Percentiles rank a stretch among this genome's conserved stretches.
Evolutionary conservation across 2,888 invertebrate genomes (phyloP).

Genomic region (Tetropium fuscum): DNA sequence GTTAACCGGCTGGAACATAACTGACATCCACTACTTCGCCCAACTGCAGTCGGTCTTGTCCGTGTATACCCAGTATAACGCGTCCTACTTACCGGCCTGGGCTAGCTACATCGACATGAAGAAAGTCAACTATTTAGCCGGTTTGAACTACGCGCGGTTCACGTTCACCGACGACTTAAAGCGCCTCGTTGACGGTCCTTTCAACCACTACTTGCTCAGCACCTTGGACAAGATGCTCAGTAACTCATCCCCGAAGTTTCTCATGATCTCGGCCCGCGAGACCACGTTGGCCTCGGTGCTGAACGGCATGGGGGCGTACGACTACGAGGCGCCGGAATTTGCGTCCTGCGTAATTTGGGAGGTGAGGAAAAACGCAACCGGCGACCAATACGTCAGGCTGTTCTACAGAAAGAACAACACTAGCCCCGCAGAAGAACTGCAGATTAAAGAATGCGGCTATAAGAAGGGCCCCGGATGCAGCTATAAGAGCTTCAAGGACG

Average conservation of each 20-base stretch:
- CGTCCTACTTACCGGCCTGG: not conserved
- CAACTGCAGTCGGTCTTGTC: not conserved
- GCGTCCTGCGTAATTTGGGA: conserved; percentile 77
- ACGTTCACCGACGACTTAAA: not conserved
- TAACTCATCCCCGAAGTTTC: conserved; percentile 30
- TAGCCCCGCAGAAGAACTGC: conserved; percentile 67
- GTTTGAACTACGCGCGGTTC: not conserved
- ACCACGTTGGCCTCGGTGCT: conserved; percentile 78
- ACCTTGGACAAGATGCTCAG: conserved; percentile 19
- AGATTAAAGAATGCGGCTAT: conserved; percentile 78
- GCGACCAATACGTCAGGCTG: not conserved
- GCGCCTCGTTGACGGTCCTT: conserved; percentile 17
- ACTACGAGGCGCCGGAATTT: conserved; percentile 74
- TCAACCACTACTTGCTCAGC: conserved; percentile 13
- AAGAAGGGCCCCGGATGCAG: conserved; percentile 74
- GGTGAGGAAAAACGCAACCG: conserved; percentile 57
- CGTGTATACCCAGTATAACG: not conserved
- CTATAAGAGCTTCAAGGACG: conserved; percentile 68
- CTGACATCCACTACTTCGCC: not conserved
- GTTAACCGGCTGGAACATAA: not conserved
- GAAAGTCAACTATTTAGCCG: conserved; percentile 1
- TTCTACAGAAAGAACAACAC: conserved; percentile 15
- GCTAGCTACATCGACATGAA: not conserved
- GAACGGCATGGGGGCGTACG: conserved; percentile 75
- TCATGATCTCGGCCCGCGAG: conserved; percentile 76